Evolutionary conservation across 2,888 invertebrate species (phyloP).

Genomic region (Nephrotoma guestfalica): DNA sequence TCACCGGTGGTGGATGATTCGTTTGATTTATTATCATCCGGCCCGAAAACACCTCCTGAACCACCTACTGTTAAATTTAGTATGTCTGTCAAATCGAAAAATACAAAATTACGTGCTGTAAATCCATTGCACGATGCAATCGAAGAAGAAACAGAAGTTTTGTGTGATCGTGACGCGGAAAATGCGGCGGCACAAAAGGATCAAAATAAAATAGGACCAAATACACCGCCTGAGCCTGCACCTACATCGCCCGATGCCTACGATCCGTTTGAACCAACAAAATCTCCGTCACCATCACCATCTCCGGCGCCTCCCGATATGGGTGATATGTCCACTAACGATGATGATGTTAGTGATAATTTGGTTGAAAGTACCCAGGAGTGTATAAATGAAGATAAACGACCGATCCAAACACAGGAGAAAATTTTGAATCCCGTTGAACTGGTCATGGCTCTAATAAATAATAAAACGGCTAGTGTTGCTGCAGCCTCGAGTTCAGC

Average conservation of each 20-base stretch:
- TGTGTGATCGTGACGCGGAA: neutral
- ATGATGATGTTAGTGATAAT: conserved; percentile 8
- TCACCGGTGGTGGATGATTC: conserved; percentile 6
- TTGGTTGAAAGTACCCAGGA: conserved; percentile 2
- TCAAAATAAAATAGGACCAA: conserved; percentile 47
- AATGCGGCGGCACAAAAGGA: neutral
- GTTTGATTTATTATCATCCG: conserved; percentile 18
- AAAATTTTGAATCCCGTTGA: conserved; percentile 43
- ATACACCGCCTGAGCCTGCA: conserved; percentile 54
- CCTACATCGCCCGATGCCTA: conserved; percentile 69
- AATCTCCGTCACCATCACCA: conserved; percentile 40
- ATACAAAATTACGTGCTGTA: conserved; percentile 36
- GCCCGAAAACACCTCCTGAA: conserved; percentile 63
- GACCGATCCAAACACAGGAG: conserved; percentile 17
- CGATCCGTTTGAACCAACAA: conserved; percentile 85
- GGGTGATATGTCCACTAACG: conserved; percentile 10
- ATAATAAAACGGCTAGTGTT: conserved; percentile 18
- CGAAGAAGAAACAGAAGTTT: conserved; percentile 29
- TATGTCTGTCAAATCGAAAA: conserved; percentile 35
- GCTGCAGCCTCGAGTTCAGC: neutral
- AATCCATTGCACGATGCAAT: conserved; percentile 49
- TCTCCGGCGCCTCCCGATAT: conserved; percentile 23
- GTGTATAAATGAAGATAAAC: neutral
- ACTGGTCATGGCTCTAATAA: conserved; percentile 42
- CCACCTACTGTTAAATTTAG: conserved; percentile 47